A percentile compares a stretch with the other conserved stretches of the same genome.
phyloP scores from a whole-genome alignment of 2,113 vertebrate species.

The Corythornis cristatus region DNA sequence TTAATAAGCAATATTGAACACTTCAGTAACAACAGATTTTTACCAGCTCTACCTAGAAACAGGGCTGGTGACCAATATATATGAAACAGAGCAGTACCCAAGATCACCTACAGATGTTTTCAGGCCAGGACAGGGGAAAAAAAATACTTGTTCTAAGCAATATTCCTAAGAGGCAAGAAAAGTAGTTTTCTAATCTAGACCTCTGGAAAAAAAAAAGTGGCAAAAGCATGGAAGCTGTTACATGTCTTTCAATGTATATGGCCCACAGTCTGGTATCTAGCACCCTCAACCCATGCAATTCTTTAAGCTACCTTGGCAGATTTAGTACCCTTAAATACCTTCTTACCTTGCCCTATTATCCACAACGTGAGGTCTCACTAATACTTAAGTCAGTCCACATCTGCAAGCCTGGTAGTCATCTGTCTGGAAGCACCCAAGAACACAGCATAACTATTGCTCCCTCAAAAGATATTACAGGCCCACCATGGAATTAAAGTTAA shows the following conservation, averaged over 20 bases:
- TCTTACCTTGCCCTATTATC: background rate
- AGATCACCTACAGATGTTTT: background rate
- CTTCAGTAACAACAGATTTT: background rate
- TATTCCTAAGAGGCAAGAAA: background rate
- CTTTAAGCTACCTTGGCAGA: background rate
- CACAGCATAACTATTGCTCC: background rate
- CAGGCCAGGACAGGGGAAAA: background rate
- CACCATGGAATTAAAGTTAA: background rate
- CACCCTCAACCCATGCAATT: background rate
- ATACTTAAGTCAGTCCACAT: background rate
- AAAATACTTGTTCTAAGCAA: background rate
- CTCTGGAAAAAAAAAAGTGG: background rate
- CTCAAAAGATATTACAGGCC: background rate
- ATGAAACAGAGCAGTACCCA: background rate
- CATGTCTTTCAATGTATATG: background rate
- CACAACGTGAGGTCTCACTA: background rate
- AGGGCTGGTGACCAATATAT: background rate
- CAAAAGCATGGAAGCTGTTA: background rate
- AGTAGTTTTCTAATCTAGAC: background rate
- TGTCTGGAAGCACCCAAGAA: background rate
- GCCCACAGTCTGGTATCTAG: background rate
- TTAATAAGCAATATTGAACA: background rate
- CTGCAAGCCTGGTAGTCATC: background rate
- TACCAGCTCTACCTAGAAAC: background rate
- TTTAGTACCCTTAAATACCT: background rate